These are phyloP conservation scores for Ectobius pallidus DNA, from an alignment of 2,888 invertebrate genomes.

Conservation along the genomic window DNA sequence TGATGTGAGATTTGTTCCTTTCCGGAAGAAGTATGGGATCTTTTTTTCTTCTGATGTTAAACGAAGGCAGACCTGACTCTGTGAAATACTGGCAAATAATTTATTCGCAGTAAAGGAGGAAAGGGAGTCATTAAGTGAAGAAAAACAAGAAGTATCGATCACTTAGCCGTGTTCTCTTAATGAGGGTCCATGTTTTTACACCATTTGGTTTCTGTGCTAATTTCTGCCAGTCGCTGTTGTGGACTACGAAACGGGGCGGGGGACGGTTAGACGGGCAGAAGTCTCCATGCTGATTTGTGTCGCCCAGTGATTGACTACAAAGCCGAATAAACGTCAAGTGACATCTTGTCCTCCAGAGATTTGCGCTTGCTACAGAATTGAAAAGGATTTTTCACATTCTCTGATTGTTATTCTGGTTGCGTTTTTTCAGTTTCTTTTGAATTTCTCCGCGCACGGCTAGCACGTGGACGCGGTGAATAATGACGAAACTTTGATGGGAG, in stretches of 20 bases:
- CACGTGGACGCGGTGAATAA: not conserved
- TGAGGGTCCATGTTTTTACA: not conserved
- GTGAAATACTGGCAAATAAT: no score
- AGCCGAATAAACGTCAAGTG: slow-evolving; percentile 16
- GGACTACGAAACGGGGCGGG: not conserved
- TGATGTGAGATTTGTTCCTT: no score
- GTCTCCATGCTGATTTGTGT: slow-evolving; percentile 4
- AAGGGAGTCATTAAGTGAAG: no score
- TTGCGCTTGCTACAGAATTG: not conserved
- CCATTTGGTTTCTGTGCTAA: not conserved
- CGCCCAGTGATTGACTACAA: not conserved
- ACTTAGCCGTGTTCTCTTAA: not conserved
- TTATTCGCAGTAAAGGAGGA: no score
- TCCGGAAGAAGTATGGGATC: no score
- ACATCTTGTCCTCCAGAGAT: not conserved
- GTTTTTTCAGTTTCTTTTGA: not conserved
- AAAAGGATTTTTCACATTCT: slow-evolving; percentile 8
- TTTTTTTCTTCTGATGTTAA: no score
- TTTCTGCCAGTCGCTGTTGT: not conserved
- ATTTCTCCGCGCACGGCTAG: not conserved
- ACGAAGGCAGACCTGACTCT: no score
- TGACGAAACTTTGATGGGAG: not conserved
- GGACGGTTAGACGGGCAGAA: not conserved
- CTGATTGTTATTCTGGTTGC: not conserved
- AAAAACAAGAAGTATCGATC: no score